Evolutionary conservation across 2,888 invertebrate species (phyloP), one percentile per base, ranked within the genome.

Genomic region (Tineola bisselliella): DNA sequence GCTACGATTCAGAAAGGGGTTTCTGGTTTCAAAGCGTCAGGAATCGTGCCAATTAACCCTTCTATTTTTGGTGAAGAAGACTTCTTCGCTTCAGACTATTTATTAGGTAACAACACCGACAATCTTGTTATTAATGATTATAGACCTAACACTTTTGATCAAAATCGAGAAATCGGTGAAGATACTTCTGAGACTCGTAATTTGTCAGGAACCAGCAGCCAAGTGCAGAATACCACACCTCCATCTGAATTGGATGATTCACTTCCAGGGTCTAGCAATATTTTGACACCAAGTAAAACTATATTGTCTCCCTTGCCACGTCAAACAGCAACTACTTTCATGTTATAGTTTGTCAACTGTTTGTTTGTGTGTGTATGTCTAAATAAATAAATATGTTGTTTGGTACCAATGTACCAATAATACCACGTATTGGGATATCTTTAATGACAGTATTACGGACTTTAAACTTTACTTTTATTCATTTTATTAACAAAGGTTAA

Each of bases 11-110:
- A 62, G 62, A 69, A 67, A 63, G 67, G 65, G 33, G 64, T 62
- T 62, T 62, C 64, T 30, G 65, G 66, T 11, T 68, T 69, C 38
- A 66, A 52, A 63, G 65, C 66, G 59, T 63, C 66, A 43, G 70
- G 71, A 61, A 65, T 70, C 19, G 66, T 64, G 61, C 69, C 69
- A 62, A 61, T 68, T 44, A 69, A 70, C 64, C 66, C 68, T 52
- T 61, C 61, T 59, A 62, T 67, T 48, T 70, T 70, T 64, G 52
- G 54, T 33, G 65, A 65, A 52, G 64, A 66, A 31, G 64, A 62
- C 31, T 64, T 64, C 59, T 13, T 63, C n/a, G 31, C 48, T 12
- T 61, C 61, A 31, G 19, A 61, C 31, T 31, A 31, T 31, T 10
- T 31, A 31, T 31, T 31, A 8, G 31, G 31, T 62, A 73, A 70